A percentile compares a stretch with the other conserved stretches of the same genome.
phyloP scores from a whole-genome alignment of 2,888 invertebrate genomes.

The Chrysolina americana region DNA sequence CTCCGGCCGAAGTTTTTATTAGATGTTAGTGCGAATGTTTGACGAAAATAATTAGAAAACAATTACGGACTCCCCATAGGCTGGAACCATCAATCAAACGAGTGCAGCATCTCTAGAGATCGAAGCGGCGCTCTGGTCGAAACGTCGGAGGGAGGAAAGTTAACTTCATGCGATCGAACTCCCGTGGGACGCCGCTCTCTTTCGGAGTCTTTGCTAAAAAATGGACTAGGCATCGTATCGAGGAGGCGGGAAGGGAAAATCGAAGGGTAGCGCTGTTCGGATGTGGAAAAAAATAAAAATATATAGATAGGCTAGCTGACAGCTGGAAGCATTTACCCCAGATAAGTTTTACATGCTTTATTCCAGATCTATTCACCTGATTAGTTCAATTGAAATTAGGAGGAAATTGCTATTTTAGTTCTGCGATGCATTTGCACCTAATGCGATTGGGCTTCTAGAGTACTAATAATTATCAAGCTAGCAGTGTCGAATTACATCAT shows the following conservation, averaged over 20 bases:
- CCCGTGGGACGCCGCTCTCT: constrained; percentile 22
- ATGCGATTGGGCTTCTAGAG: background rate
- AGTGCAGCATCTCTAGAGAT: constrained; percentile 51
- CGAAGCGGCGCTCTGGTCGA: constrained; percentile 32
- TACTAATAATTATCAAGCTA: constrained; percentile 42
- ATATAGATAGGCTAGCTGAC: too few species aligned
- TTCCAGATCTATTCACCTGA: background rate
- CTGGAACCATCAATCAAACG: constrained; percentile 59
- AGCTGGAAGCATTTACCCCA: too few species aligned
- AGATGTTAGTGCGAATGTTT: constrained; percentile 45
- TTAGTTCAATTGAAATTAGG: background rate
- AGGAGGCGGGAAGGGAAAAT: constrained; percentile 4
- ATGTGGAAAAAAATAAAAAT: too few species aligned
- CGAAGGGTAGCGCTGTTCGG: background rate
- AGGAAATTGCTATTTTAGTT: background rate
- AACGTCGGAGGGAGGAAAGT: constrained; percentile 41
- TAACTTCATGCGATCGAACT: constrained; percentile 34
- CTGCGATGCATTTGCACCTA: constrained; percentile 10
- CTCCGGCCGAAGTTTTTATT: constrained; percentile 39
- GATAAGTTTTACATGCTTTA: too few species aligned
- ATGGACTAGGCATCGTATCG: constrained; percentile 9
- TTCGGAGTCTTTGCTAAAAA: constrained; percentile 24
- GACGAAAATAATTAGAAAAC: constrained; percentile 57
- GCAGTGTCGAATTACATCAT: constrained; percentile 42
- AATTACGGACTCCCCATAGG: constrained; percentile 53